These are phyloP conservation scores for Drosophila elegans DNA, from an alignment of 1,140 invertebrate genomes.

Conservation along the genomic window DNA sequence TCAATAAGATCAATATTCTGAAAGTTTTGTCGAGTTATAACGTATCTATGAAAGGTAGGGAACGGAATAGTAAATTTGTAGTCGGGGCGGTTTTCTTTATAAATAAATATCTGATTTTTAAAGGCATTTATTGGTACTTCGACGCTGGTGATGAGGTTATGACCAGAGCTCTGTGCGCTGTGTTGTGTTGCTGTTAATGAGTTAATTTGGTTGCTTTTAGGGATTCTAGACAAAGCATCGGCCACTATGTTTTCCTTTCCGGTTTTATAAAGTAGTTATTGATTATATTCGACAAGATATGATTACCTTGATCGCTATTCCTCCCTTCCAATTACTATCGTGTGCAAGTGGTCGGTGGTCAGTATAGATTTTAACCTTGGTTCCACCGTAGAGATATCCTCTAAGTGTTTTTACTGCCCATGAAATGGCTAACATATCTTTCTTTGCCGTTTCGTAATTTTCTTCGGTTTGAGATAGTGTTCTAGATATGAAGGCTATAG, in stretches of 20 bases:
- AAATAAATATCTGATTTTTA: constrained; percentile 9
- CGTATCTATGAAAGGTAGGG: background rate
- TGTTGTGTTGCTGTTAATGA: constrained; percentile 13
- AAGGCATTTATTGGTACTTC: constrained; percentile 1
- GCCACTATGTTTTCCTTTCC: constrained; percentile 62
- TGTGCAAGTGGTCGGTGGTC: constrained; percentile 84
- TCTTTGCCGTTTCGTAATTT: constrained; percentile 62
- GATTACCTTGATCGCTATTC: constrained; percentile 69
- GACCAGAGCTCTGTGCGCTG: constrained; percentile 33
- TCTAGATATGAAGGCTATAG: constrained; percentile 51
- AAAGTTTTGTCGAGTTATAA: constrained; percentile 2
- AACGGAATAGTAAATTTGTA: background rate
- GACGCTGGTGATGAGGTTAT: background rate
- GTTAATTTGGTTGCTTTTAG: constrained; percentile 12
- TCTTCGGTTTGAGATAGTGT: constrained; percentile 62
- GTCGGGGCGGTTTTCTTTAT: too few relatives aligned
- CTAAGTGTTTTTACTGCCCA: constrained; percentile 82
- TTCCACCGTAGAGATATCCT: constrained; percentile 64
- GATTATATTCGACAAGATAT: constrained; percentile 78
- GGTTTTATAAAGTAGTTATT: constrained; percentile 77
- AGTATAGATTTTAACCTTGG: constrained; percentile 59
- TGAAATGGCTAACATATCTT: constrained; percentile 82
- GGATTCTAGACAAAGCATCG: constrained; percentile 40
- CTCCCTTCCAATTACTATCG: constrained; percentile 74
- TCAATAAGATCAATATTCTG: constrained; percentile 1